Evolutionary conservation across 2,113 vertebrate genomes (phyloP), one percentile per base, ranked within the genome.

Genomic region (Benitochromis conjunctus): DNA sequence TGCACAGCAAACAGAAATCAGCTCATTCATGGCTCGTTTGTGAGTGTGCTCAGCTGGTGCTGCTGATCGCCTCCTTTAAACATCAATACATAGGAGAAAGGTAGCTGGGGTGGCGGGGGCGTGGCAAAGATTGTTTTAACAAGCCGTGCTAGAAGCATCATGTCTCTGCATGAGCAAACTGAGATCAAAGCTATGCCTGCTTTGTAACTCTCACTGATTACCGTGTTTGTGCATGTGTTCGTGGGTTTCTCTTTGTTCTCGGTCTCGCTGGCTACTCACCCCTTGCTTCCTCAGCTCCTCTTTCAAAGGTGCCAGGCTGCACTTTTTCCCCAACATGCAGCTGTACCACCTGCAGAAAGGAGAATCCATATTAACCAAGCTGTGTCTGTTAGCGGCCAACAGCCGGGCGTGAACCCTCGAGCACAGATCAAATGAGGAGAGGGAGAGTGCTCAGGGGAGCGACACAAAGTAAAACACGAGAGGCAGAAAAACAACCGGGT

Each of bases 291-390:
- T 97, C 91, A 99, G 97, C 92, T 99, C 99, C 91, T 99, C 97
- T 92, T 99, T 99, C 94, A 99, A 92, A 69, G 99, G 99, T 29
- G 97, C 95, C 95, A 99, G 94, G 93, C 98, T 99, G 85, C 99
- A 99, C 91, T 99, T 99, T 93, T 99, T 99, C 64, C 99, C 99
- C 96, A 99, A 94, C 99, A 99, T 99, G 93, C 98, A 99, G 92
- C 98, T 99, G 93, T 99, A 99, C 98, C 98, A 99, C 84, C 98
- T 99, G 96, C 91, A 92, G 83, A 88, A 86, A 92, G 34, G 91
- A 60, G 76, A 84, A 86, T 55, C 85, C 48, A 66, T 36, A 76
- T 84, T 66, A 93, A 64, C 19, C 62, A 80, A 79, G 81, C 62
- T 82, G 76, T 26, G 54, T 43, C 34, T 21, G 21, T 43, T 14